Evolutionary conservation across 2,797 vertebrate genomes (phyloP), one percentile per base, ranked within the genome.

Genomic region (Cottoperca gobio): DNA sequence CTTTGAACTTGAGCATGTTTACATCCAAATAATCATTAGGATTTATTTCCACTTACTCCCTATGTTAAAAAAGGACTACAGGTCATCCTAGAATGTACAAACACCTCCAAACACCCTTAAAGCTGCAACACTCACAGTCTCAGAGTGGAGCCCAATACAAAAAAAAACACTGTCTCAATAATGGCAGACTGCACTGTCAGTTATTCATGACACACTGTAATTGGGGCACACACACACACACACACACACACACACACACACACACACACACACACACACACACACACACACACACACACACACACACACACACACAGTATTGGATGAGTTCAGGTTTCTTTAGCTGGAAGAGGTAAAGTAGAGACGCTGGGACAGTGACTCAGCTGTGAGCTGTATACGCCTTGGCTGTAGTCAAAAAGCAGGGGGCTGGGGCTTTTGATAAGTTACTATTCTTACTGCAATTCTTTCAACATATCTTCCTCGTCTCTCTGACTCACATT

Each of bases 401-500:
- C 45, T 59, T 37, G 65, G 73, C 77, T 83, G 53, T 7, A 77
- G 89, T 77, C 78, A 77, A 61, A 69, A 65, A 89, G 60, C 63
- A 61, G 70, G 31, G 28, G 73, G 69, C 61, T 66, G 70, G 60
- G 52, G 67, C 57, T 53, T 37, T 59, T 70, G 74, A 89, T 84
- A 82, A 83, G 79, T 84, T 83, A 65, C 84, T 89, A 82, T 86
- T 85, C 76, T 86, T 83, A 78, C 75, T 57, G 80, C 86, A 77
- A 33, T 63, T 81, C 89, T 87, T 87, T 91, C 84, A 88, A 82
- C 85, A 79, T 64, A 78, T 87, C 80, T 85, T 76, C 70, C 70
- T 83, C 66, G 73, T 86, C 78, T 87, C 72, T 43, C 73, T 52
- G 76, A 62, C 76, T 84, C 67, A 66, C 72, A 80, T 86, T 86